These are phyloP conservation scores for Pempheris klunzingeri DNA, from an alignment of 2,797 vertebrate species.

Conservation along the genomic window DNA sequence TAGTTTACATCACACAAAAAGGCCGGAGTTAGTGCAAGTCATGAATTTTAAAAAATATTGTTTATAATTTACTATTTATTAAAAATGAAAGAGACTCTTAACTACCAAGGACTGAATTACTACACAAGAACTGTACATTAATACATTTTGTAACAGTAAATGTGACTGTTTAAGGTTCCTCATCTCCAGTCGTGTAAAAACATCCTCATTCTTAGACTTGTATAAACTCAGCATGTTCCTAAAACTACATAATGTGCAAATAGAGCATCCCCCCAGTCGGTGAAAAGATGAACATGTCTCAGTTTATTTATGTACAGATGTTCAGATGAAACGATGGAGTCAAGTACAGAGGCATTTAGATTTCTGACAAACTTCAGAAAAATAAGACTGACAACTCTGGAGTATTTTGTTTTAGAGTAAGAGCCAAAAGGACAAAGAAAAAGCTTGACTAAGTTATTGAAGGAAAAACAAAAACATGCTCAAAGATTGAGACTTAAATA, in stretches of 20 bases:
- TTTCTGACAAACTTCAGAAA: slow-evolving; percentile 64
- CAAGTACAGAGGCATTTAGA: slow-evolving; percentile 66
- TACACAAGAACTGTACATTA: background rate
- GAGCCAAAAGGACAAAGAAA: slow-evolving; percentile 30
- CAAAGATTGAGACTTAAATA: slow-evolving; percentile 59
- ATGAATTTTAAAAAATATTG: background rate
- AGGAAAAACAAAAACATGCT: slow-evolving; percentile 70
- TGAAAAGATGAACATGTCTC: slow-evolving; percentile 61
- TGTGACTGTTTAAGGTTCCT: background rate
- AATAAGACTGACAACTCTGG: slow-evolving; percentile 47
- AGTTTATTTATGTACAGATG: slow-evolving; percentile 82
- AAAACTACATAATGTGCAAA: background rate
- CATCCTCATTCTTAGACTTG: background rate
- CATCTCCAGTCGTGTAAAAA: background rate
- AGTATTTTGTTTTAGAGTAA: slow-evolving; percentile 38
- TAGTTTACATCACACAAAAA: background rate
- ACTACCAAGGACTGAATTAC: too few species aligned
- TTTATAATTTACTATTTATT: background rate
- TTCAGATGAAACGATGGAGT: slow-evolving; percentile 66
- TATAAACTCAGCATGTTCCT: background rate
- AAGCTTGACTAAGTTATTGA: slow-evolving; percentile 30
- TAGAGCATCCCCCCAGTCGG: slow-evolving; percentile 31
- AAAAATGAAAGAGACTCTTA: background rate
- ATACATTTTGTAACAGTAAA: background rate
- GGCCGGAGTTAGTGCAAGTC: background rate